A percentile compares a stretch with the other conserved stretches of the same genome.
Evolutionary conservation across 2,113 vertebrate genomes (phyloP).

Genomic region (Gadus macrocephalus): DNA sequence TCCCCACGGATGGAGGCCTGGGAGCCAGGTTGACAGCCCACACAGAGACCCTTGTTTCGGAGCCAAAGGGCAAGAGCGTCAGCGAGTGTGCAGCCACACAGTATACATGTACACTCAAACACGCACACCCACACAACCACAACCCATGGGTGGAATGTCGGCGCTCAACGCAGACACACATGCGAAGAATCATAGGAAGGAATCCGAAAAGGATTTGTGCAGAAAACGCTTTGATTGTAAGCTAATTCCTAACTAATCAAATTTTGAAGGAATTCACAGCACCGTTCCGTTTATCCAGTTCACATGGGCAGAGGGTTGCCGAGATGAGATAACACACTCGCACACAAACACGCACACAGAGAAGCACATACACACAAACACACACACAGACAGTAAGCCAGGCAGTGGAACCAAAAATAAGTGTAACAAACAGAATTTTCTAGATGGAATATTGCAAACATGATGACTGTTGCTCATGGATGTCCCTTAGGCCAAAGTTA

Average conservation of each 20-base stretch:
- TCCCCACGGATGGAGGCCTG: conserved; percentile 40
- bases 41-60: not conserved
- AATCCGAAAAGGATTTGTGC: no score
- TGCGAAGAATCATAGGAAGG: no score
- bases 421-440: conserved; percentile 13
- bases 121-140: not conserved
- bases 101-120: not conserved
- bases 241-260: no score
- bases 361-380: conserved; percentile 4
- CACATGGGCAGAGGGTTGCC: no score
- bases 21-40: conserved; percentile 10
- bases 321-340: no score
- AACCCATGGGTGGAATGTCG: no score
- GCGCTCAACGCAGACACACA: no score
- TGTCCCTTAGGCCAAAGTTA: conserved; percentile 15
- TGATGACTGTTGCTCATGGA: conserved; percentile 25
- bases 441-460: conserved; percentile 32
- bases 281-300: no score
- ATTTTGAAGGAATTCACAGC: no score
- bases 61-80: not conserved
- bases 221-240: no score
- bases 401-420: conserved; percentile 8
- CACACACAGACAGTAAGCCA: conserved; percentile 18
- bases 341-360: not conserved
- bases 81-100: not conserved